Evolutionary conservation across 2,797 vertebrate genomes (phyloP), one percentile per base, ranked within the genome.

Genomic region (Melanotaenia nigrans): DNA sequence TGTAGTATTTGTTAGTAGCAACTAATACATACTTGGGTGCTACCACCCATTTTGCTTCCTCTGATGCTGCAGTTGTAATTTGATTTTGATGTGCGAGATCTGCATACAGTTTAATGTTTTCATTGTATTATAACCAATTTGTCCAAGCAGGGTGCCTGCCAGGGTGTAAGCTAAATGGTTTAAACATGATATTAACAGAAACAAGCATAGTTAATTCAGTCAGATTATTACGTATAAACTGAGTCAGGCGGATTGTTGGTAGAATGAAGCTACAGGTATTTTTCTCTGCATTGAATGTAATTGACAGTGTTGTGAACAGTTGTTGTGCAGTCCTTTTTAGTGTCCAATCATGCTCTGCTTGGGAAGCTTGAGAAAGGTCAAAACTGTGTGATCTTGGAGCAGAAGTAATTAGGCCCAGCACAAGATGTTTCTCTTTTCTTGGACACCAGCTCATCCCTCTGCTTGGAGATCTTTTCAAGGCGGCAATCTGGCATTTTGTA

Each of bases 371-470:
- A 84, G 76, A 90, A 90, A 85, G 80, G 89, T 92, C 85, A 90
- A 79, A 83, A 79, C 85, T 79, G 62, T 73, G 75, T 89, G 90
- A 92, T 90, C 81, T 89, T 75, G 69, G 78, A 90, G 82, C 82
- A 81, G 78, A 92, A 91, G 90, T 93, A 93, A 94, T 94, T 91
- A 87, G 90, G 68, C 77, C 71, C 81, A 72, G 82, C 79, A 85
- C 90, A 91, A 86, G 90, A 91, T 87, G 88, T 82, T 84, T 84
- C 79, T 74, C 70, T 80, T 79, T 86, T 89, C 83, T 91, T 85
- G 83, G 89, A 87, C 75, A 73, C 79, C 85, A 82, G 81, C 75
- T 85, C 77, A 65, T 88, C 71, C 87, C 72, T 86, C 79, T 65
- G 77, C 78, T 82, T 71, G 69, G 77, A 87, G 77, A 71, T 77